Evolutionary conservation across 2,797 vertebrate species (phyloP).

Genomic region (Anguilla megastoma): DNA sequence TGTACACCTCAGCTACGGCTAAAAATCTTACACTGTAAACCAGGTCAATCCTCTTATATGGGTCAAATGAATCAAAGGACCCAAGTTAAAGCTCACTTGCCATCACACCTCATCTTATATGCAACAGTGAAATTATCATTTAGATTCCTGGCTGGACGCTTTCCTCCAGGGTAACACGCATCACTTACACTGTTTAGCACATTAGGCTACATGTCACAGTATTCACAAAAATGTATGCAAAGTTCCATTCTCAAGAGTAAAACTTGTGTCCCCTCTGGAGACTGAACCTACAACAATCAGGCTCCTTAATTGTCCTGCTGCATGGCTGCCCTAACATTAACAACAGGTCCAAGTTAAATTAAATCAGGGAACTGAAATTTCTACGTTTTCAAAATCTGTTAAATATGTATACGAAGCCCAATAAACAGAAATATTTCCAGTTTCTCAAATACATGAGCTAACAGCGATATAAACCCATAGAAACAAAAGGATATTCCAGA

Average conservation of each 20-base stretch:
- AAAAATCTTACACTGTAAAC: not conserved
- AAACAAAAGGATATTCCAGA: not conserved
- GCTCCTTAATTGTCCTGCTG: not conserved
- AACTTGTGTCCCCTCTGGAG: not conserved
- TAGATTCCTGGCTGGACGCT: not conserved
- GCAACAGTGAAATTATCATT: not conserved
- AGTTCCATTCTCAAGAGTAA: not conserved
- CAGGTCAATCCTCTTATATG: conserved; percentile 13
- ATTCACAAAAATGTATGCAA: not conserved
- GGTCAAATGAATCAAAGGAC: conserved; percentile 8
- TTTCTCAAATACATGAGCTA: not conserved
- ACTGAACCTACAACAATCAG: not conserved
- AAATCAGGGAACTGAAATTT: not conserved
- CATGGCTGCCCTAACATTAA: not conserved
- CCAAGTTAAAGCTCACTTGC: not conserved
- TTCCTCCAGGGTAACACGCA: not conserved
- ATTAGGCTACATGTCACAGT: not conserved
- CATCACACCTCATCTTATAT: not conserved
- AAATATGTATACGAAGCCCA: not conserved
- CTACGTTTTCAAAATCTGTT: not conserved
- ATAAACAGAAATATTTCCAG: not conserved
- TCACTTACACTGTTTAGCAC: not conserved
- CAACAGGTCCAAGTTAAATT: not conserved
- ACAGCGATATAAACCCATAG: not conserved
- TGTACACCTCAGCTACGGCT: not conserved